Evolutionary conservation across 2,888 invertebrate species (phyloP), one percentile per base, ranked within the genome.

Genomic region (Colostygia pectinataria): DNA sequence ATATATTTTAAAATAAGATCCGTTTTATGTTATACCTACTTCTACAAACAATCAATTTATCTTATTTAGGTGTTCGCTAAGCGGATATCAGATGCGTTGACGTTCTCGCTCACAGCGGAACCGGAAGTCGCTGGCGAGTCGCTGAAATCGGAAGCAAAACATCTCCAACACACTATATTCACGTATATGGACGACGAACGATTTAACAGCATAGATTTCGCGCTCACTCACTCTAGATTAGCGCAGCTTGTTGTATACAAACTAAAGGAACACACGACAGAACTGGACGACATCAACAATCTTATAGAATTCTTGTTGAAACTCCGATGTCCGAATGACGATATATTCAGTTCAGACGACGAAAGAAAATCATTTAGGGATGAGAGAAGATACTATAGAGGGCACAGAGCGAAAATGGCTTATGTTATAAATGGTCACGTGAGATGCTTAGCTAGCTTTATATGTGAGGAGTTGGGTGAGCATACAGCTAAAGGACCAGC

Each of bases 31-130:
- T n/a, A n/a, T n/a, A n/a, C n/a, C n/a, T n/a, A n/a, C n/a, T n/a
- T n/a, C n/a, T n/a, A n/a, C n/a, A n/a, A n/a, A n/a, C n/a, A n/a
- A n/a, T n/a, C n/a, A n/a, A n/a, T n/a, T n/a, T n/a, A n/a, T n/a
- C n/a, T n/a, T n/a, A n/a, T n/a, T n/a, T n/a, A n/a, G n/a, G 94
- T 95, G 0, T 94, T 94, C 71, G 94, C 94, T 0, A 94, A 93
- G 64, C 87, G 95, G 34, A 92, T 95, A 69, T 91, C 93, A 0
- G 92, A 93, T 48, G 92, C 93, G 0, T 78, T 95, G 32, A 80
- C 91, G 2, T 91, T 92, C 61, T 92, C 92, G 0, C 71, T 92
- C 6, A 86, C 90, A 23, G 91, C 91, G 10, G 90, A 92, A 57
- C 82, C 90, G 0, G 91, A 92, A 52, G 85, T 92, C 0, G 92